Evolutionary conservation across 1,140 invertebrate species (phyloP).

Genomic region (Diuraphis noxia): DNA sequence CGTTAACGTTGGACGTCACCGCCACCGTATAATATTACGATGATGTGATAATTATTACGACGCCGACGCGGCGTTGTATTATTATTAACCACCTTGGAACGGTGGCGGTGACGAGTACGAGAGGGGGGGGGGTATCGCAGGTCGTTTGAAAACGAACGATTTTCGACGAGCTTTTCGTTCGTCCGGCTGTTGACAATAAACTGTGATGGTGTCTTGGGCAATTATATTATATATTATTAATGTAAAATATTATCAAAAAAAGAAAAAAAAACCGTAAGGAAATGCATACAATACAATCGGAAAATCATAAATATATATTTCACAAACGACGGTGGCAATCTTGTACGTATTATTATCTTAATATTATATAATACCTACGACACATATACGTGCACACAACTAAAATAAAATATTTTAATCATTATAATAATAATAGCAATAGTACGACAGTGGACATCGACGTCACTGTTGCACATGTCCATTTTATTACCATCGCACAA

Average conservation of each 20-base stretch:
- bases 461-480: neutral
- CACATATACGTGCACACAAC: neutral
- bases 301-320: neutral
- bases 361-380: neutral
- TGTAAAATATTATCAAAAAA: neutral
- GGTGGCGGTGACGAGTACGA: neutral
- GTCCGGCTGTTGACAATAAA: neutral
- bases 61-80: neutral
- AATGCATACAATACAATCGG: neutral
- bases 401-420: neutral
- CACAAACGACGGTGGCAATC: neutral
- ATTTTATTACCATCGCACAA: neutral
- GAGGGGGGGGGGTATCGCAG: too few relatives aligned
- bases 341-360: neutral
- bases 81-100: conserved; percentile 1
- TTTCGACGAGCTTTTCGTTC: neutral
- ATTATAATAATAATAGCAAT: neutral
- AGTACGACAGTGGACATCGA: neutral
- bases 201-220: neutral
- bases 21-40: neutral
- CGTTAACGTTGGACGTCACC: neutral
- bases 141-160: neutral
- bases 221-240: too few relatives aligned
- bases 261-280: too few relatives aligned
- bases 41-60: neutral